Evolutionary conservation across 2,113 vertebrate species (phyloP).

Genomic region (Colaptes auratus): DNA sequence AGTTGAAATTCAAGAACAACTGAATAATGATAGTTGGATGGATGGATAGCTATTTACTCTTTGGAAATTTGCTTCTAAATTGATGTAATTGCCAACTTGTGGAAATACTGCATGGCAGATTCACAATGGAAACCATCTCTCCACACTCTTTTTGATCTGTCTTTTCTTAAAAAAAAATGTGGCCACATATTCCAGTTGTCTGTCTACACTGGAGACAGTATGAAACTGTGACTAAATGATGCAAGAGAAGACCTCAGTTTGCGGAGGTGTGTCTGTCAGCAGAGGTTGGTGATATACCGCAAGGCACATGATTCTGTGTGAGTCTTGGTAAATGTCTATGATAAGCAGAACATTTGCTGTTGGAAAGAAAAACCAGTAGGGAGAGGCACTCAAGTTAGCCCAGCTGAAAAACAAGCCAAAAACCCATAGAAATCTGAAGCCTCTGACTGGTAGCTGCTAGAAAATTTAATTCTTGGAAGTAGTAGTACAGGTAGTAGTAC

Average conservation of each 20-base stretch:
- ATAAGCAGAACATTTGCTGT: not conserved
- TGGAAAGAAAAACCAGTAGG: not conserved
- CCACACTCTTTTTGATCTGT: not conserved
- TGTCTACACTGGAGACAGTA: not conserved
- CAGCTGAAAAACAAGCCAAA: not conserved
- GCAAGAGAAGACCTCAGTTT: not conserved
- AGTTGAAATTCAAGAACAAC: not conserved
- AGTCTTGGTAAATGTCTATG: not conserved
- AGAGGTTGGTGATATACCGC: not conserved
- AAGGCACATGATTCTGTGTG: rapidly evolving
- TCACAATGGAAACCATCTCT: not conserved
- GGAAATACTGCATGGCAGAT: not conserved
- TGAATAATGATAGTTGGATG: not conserved
- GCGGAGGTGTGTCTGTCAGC: not conserved
- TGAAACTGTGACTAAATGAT: not conserved
- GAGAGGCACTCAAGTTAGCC: not conserved
- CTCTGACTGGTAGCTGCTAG: not conserved
- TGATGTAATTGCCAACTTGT: not conserved
- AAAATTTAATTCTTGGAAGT: not conserved
- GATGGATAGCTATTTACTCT: not conserved
- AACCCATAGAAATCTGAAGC: not conserved
- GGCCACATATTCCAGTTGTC: not conserved
- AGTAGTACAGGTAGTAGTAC: not conserved
- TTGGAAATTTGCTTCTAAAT: not conserved
- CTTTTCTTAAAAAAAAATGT: not conserved